Evolutionary conservation across 2,888 invertebrate genomes (phyloP), one percentile per base, ranked within the genome.

Genomic region (Catonia carolina): DNA sequence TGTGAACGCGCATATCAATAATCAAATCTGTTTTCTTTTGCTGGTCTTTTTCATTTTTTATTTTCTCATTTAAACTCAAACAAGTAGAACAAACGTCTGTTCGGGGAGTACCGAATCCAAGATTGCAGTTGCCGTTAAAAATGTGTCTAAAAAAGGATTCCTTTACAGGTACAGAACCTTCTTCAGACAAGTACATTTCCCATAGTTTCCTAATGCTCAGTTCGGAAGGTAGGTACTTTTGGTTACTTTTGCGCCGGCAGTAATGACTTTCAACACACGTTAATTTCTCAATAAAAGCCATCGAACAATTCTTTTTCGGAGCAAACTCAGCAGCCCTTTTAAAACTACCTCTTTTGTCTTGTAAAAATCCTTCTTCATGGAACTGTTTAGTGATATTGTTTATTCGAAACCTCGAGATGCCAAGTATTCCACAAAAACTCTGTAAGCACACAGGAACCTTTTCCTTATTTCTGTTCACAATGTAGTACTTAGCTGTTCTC

Each of bases 201-300:
- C 27, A 50, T 12, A 50, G 17, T 50, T 50, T 50, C 14, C 14
- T 48, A 22, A 31, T 50, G 14, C 50, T 50, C 8, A 50, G 50
- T n/a, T 50, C 50, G 7, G 50, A 50, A 8, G 50, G 12, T 2
- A 50, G 23, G 12, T 50, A 50, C 31, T 27, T 50, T 31, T 33
- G 4, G 14, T 27, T 31, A 50, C 10, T 27, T n/a, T 18, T 27
- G 27, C 31, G 12, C n/a, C 31, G 50, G 50, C 23, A 50, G 31
- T 50, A 50, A 33, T 50, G 50, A 31, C 31, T 27, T 31, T 50
- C 31, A 17, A 50, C 14, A 35, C 31, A 50, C 17, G 22, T 23
- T n/a, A 50, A 31, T 12, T 18, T 48, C 23, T 3, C 48, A 48
- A 48, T 18, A 37, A 37, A 48, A 48, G 22, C 23, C 48, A 48